phyloP scores from a whole-genome alignment of 1,140 invertebrate genomes.

The Littorina saxatilis region DNA sequence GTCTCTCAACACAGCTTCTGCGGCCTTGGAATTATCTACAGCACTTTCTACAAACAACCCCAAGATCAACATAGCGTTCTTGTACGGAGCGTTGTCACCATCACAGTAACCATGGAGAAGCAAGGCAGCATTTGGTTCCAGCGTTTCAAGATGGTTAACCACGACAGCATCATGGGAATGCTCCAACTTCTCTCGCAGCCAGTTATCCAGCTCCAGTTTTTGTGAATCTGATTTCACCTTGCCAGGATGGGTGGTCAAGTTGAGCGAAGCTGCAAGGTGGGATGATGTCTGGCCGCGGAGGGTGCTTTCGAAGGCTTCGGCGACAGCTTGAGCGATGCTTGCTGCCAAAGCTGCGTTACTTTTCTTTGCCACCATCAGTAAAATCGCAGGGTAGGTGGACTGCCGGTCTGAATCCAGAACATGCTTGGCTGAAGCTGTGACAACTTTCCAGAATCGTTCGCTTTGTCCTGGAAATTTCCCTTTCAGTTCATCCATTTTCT shows the following conservation, averaged over 20 bases:
- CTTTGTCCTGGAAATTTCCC: slow-evolving; percentile 33
- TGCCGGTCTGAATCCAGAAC: slow-evolving; percentile 46
- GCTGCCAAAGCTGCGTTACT: neutral
- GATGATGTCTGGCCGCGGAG: slow-evolving; percentile 40
- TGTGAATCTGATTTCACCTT: slow-evolving; percentile 31
- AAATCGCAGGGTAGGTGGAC: slow-evolving; percentile 53
- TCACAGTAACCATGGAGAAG: slow-evolving; percentile 69
- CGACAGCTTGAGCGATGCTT: slow-evolving; percentile 24
- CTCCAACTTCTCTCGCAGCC: slow-evolving; percentile 55
- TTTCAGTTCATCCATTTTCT: slow-evolving; percentile 13
- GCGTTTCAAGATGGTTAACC: slow-evolving; percentile 59
- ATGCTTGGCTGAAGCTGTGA: slow-evolving; percentile 40
- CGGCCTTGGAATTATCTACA: neutral
- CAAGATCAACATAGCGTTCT: slow-evolving; percentile 58
- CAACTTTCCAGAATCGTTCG: slow-evolving; percentile 50
- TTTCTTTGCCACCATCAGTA: slow-evolving; percentile 49
- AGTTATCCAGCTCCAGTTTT: slow-evolving; percentile 14
- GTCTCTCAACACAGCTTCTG: slow-evolving; percentile 39
- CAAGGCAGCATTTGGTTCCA: slow-evolving; percentile 54
- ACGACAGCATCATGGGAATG: slow-evolving; percentile 49
- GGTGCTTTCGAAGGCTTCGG: slow-evolving; percentile 27
- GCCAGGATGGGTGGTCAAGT: slow-evolving; percentile 16
- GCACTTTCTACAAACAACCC: slow-evolving; percentile 45
- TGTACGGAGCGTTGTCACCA: slow-evolving; percentile 67
- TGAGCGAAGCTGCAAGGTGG: slow-evolving; percentile 35